A percentile compares a stretch with the other conserved stretches of the same genome.
Conservation (phyloP, 2,888 invertebrate species). For the Clitarchus hookeri region DNA sequence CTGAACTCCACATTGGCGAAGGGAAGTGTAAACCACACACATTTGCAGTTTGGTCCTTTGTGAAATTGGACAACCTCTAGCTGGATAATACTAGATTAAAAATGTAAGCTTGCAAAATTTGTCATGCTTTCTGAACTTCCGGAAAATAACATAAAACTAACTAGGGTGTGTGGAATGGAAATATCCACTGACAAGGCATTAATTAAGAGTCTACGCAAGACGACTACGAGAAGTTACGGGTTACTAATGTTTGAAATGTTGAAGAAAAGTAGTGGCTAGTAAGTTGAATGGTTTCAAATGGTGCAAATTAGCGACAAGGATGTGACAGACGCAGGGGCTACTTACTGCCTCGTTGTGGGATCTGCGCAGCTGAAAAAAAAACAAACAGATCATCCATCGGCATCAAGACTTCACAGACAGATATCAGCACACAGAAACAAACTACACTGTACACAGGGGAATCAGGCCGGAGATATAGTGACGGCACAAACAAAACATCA, state of each 20-base stretch:
- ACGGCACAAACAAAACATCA: neutral
- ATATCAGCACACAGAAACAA: neutral
- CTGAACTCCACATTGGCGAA: too few relatives aligned
- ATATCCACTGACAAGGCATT: neutral
- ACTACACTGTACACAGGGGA: neutral
- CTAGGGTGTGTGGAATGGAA: too few relatives aligned
- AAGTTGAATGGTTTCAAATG: neutral
- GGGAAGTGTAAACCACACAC: too few relatives aligned
- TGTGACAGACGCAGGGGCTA: constrained; percentile 52
- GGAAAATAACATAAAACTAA: too few relatives aligned
- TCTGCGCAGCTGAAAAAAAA: constrained; percentile 86
- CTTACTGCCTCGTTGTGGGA: constrained; percentile 88
- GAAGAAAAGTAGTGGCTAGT: neutral
- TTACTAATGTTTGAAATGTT: neutral
- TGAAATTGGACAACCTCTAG: too few relatives aligned
- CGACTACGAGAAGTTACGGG: neutral
- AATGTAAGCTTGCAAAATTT: too few relatives aligned
- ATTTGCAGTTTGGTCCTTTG: too few relatives aligned
- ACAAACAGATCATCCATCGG: constrained; percentile 53
- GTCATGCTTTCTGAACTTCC: too few relatives aligned
- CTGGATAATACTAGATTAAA: too few relatives aligned
- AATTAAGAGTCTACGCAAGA: neutral
- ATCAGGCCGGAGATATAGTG: neutral
- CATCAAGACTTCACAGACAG: neutral
- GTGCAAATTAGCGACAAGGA: neutral